These are phyloP conservation scores for Atta texana DNA, from an alignment of 1,140 invertebrate genomes.

Conservation along the genomic window DNA sequence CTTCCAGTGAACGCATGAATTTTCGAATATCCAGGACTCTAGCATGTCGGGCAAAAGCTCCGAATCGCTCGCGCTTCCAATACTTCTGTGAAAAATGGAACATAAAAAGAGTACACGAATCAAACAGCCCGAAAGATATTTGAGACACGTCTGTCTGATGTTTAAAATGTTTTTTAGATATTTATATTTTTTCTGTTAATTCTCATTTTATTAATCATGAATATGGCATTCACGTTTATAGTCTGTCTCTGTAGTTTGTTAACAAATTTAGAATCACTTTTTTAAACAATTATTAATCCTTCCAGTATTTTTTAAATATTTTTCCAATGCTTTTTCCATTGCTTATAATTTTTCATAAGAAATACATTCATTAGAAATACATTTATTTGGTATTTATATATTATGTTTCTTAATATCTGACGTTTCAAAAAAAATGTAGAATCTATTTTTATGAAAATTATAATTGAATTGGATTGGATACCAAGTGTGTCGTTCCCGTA, in stretches of 20 bases:
- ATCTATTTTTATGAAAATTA: no score
- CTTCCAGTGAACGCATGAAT: constrained; percentile 40
- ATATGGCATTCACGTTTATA: background rate
- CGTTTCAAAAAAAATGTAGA: no score
- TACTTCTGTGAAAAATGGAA: background rate
- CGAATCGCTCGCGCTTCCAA: background rate
- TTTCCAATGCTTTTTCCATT: no score
- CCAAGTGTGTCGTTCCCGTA: no score
- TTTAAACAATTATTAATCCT: no score
- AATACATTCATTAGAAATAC: no score
- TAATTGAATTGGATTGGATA: no score
- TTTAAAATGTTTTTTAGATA: background rate
- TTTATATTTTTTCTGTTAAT: background rate
- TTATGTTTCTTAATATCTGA: no score
- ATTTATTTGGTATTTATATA: no score
- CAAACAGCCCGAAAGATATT: background rate
- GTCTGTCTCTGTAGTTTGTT: background rate
- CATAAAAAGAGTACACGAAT: background rate
- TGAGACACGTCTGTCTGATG: background rate
- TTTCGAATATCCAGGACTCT: constrained; percentile 33
- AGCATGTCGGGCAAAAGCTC: constrained; percentile 7
- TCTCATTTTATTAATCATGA: background rate
- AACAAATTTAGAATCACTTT: background rate
- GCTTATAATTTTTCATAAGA: no score
- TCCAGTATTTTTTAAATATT: no score